A percentile compares a stretch with the other conserved stretches of the same genome.
Evolutionary conservation across 2,113 vertebrate species (phyloP).

Genomic region (Azemiops feae): DNA sequence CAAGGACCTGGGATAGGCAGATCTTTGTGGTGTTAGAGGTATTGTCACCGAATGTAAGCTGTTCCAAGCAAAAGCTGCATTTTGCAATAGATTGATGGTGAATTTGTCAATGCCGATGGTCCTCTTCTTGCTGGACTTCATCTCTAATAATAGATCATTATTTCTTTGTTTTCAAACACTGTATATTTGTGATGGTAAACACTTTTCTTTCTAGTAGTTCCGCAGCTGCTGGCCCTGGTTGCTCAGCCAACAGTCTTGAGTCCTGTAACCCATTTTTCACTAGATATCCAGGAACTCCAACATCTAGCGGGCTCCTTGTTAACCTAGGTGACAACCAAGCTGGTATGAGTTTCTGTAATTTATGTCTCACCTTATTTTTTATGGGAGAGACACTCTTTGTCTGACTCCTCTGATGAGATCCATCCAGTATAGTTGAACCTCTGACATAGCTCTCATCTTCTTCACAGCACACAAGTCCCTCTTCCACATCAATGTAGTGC

Average conservation of each 20-base stretch:
- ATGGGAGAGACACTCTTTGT: no score
- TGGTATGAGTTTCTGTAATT: not conserved
- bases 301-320: not conserved
- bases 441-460: no score
- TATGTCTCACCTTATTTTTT: no score
- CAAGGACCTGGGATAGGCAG: not conserved
- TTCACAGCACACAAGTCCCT: no score
- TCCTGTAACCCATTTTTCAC: not conserved
- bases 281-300: not conserved
- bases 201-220: not conserved
- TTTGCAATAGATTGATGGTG: not conserved
- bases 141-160: not conserved
- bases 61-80: not conserved
- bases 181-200: not conserved
- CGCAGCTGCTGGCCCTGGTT: no score
- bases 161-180: not conserved
- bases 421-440: no score
- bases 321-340: not conserved
- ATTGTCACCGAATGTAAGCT: not conserved
- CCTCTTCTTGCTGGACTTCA: not conserved
- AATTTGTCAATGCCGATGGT: not conserved
- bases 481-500: no score
- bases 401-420: no score
- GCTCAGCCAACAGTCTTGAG: no score
- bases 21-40: not conserved